These are phyloP conservation scores for Metacarcinus magister DNA, from an alignment of 2,888 invertebrate genomes.

Conservation along the genomic window DNA sequence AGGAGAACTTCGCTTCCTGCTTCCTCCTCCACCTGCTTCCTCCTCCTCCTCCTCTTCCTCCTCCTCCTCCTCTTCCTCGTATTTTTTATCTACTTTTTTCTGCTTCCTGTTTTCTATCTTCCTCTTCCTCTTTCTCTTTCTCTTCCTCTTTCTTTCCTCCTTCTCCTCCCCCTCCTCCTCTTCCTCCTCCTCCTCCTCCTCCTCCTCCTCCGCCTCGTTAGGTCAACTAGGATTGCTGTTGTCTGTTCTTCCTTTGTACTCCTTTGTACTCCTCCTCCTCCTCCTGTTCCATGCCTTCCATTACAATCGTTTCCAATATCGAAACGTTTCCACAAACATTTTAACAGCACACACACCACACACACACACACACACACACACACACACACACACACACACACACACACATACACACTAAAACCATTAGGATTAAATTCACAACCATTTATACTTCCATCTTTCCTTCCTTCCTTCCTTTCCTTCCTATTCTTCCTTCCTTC, in stretches of 20 bases:
- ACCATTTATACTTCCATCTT: neutral
- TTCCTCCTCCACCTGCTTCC: neutral
- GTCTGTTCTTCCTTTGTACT: too few species aligned
- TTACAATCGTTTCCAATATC: too few species aligned
- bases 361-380: neutral
- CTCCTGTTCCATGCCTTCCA: neutral
- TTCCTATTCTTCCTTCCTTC: too few species aligned
- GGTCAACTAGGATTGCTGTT: too few species aligned
- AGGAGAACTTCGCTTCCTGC: neutral
- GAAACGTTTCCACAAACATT: neutral
- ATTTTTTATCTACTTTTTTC: neutral
- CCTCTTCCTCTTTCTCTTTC: neutral
- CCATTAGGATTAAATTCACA: too few species aligned
- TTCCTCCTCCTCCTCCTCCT: neutral
- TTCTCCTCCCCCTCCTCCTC: neutral
- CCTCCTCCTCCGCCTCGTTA: too few species aligned
- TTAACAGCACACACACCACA: too few species aligned
- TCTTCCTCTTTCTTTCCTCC: neutral
- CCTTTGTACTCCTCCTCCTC: too few species aligned
- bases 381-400: neutral
- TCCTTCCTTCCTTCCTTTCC: too few species aligned
- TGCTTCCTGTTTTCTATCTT: neutral
- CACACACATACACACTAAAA: too few species aligned
- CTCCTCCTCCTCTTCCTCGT: conserved; percentile 16
- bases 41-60: conserved; percentile 52